Percentiles rank a stretch among this genome's conserved stretches.
Evolutionary conservation across 2,797 vertebrate genomes (phyloP).

Genomic region (Enteromius unitaeniatus): DNA sequence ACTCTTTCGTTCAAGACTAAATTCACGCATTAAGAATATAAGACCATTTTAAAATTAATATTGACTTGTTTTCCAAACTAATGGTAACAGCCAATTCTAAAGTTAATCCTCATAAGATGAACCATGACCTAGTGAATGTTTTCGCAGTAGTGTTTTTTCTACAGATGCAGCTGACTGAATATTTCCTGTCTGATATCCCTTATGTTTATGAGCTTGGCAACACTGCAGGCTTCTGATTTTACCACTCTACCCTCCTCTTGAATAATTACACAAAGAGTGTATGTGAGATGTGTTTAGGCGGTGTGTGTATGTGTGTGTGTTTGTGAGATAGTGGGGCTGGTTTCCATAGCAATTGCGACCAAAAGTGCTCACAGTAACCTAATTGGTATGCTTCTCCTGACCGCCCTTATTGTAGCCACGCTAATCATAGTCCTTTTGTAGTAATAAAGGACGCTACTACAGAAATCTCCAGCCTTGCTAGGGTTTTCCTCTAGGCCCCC

Average conservation of each 20-base stretch:
- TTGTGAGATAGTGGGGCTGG: constrained; percentile 68
- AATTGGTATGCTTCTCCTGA: constrained; percentile 99
- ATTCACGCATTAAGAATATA: background rate
- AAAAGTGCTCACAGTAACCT: constrained; percentile 79
- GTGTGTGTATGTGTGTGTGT: constrained; percentile 47
- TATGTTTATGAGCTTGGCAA: constrained; percentile 81
- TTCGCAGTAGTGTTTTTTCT: background rate
- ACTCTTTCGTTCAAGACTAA: background rate
- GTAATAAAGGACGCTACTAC: constrained; percentile 91
- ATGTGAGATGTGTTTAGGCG: constrained; percentile 57
- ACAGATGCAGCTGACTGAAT: constrained; percentile 18
- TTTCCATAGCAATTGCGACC: constrained; percentile 96
- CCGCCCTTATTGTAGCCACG: constrained; percentile 96
- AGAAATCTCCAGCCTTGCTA: constrained; percentile 89
- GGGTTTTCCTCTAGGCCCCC: constrained; percentile 69
- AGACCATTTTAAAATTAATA: background rate
- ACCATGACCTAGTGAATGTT: constrained; percentile 6
- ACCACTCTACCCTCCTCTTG: constrained; percentile 57
- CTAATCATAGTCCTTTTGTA: constrained; percentile 97
- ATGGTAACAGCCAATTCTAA: background rate
- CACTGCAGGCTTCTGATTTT: constrained; percentile 69
- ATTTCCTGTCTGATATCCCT: constrained; percentile 32
- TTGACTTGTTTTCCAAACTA: background rate
- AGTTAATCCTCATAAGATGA: constrained; percentile 15
- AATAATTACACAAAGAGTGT: constrained; percentile 57